Conservation (phyloP, 2,888 invertebrate species). For the Aleiodes alternator region DNA sequence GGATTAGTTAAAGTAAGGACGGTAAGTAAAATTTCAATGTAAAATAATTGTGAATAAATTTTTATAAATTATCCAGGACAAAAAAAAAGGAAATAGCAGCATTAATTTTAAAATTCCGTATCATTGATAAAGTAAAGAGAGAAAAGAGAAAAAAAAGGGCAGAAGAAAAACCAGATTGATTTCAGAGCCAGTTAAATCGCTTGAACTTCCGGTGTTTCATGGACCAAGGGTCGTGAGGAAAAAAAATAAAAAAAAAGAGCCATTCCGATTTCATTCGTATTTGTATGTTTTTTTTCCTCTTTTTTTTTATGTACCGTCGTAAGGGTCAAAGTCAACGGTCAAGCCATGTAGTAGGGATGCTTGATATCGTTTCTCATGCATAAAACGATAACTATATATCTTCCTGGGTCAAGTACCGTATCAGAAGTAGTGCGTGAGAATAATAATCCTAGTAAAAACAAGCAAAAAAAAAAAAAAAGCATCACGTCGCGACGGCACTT, state of each 20-base stretch:
- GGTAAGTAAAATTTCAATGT: slow-evolving; percentile 1
- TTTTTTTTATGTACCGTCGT: slow-evolving; percentile 30
- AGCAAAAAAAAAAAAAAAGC: slow-evolving; percentile 37
- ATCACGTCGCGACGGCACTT: slow-evolving; percentile 31
- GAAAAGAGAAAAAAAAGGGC: background rate
- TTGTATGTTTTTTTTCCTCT: slow-evolving; percentile 1
- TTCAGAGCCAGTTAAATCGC: slow-evolving; percentile 37
- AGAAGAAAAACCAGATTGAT: slow-evolving; percentile 28
- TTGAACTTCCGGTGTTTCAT: slow-evolving; percentile 44
- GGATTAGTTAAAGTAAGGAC: slow-evolving; percentile 61
- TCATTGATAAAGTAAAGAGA: background rate
- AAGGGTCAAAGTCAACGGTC: slow-evolving; percentile 56
- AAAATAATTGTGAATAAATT: background rate
- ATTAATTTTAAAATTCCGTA: background rate
- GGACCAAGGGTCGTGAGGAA: slow-evolving; percentile 34
- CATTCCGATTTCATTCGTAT: slow-evolving; percentile 16
- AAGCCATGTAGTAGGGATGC: slow-evolving; percentile 52
- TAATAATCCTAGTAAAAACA: background rate
- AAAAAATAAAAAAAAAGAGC: slow-evolving; percentile 22
- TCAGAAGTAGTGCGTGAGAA: slow-evolving; percentile 39
- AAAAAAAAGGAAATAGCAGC: background rate
- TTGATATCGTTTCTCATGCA: slow-evolving; percentile 58
- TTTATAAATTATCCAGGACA: background rate
- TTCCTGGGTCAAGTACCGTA: slow-evolving; percentile 60
- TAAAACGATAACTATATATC: slow-evolving; percentile 53